These are phyloP conservation scores for Thymallus thymallus DNA, from an alignment of 2,113 vertebrate species.

Conservation along the genomic window DNA sequence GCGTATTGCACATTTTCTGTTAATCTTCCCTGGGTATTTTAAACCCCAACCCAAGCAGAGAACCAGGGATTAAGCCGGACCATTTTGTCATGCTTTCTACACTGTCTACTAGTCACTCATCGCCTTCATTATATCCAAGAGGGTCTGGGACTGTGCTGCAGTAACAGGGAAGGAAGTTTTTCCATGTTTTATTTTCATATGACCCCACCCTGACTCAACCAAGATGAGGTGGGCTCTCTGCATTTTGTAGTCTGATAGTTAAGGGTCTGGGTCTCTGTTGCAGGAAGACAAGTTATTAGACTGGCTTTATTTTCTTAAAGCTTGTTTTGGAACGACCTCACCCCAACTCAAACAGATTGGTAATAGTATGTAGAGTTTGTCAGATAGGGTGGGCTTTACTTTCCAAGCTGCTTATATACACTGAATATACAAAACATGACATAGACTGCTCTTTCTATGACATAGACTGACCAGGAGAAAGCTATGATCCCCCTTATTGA, in stretches of 20 bases:
- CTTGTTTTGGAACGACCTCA: background rate
- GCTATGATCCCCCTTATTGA: no score
- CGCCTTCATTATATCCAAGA: background rate
- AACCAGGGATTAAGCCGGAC: no score
- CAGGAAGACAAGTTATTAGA: background rate
- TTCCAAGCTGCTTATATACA: background rate
- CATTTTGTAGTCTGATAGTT: no score
- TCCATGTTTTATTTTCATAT: background rate
- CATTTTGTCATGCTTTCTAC: no score
- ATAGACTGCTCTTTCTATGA: no score
- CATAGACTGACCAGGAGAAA: no score
- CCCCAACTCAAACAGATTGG: background rate
- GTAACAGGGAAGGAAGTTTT: constrained; percentile 38
- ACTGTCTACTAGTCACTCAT: no score
- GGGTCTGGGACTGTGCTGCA: constrained; percentile 28
- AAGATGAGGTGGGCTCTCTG: no score
- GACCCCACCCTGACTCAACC: background rate
- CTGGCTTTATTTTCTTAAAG: background rate
- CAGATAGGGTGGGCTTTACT: background rate
- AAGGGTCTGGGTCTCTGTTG: background rate
- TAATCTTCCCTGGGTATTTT: no score
- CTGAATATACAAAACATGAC: no score
- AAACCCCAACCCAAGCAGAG: no score
- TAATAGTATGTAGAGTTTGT: background rate
- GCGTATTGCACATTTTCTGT: no score